Base-by-base conservation (phyloP, 2,888 invertebrate species). In the Andrena flavipes region DNA sequence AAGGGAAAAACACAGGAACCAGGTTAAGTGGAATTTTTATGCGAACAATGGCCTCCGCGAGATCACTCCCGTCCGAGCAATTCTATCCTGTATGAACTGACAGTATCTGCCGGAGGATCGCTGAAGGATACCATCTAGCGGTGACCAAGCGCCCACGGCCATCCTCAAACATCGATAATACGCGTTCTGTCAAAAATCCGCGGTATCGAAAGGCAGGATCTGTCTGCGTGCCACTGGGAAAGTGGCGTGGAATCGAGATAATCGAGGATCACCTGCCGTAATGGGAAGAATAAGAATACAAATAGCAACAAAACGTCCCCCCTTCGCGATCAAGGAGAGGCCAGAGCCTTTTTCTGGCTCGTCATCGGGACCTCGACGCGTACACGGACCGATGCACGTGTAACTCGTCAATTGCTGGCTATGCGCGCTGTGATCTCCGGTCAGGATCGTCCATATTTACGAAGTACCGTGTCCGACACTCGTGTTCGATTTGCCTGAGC, bases 401-500 rank as follows among this genome's bases (percentile, higher is more conserved):
- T 77, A 78, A 73, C 82, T 84, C 84, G 80, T 67, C 85, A 76
- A 87, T 87, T 75, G 76, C 70, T 29, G 70, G 51, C 56, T 76
- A 48, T 48, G 75, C 64, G 48, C 67, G 54, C 67, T 56, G 49
- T 56, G 69, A 76, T 82, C 82, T 49, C 69, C 23, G 35, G 63
- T 67, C 42, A 64, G 77, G 56, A 69, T 84, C 69, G 76, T 79
- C 76, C 84, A 70, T 77, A 76, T 84, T 84, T 87, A 87, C 86
- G 69, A 79, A 87, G 84, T 73, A 79, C 51, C 77, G 68, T 77
- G 75, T 68, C 56, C 74, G 74, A 59, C 75, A 72, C 72, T 51
- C 82, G 70, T 80, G 78, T 80, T 87, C 82, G 82, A 87, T 87
- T 87, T 82, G 78, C 82, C 85, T 67, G 67, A 49, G 49, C 79